Base-by-base conservation (phyloP, 2,888 invertebrate genomes). In the Spicauda simplicius region DNA sequence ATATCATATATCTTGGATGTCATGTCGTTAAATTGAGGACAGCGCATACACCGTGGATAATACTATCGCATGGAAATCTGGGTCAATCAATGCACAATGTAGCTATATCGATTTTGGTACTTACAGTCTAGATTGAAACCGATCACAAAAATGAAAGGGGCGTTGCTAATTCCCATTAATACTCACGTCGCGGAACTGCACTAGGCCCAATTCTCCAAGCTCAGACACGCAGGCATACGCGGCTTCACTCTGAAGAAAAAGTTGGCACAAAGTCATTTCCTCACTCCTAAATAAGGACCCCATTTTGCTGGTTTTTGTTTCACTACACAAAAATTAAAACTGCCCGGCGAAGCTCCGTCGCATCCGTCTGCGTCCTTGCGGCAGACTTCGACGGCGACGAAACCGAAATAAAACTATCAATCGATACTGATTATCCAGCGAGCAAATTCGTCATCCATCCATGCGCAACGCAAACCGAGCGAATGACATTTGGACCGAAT, bases 201-300 rank as follows among this genome's bases (percentile, higher is more conserved):
- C 98, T 72, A 99, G 94, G 64, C 99, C 99, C 74, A 99, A 94
- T 93, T 99, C 99, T 70, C 99, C 99, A 62, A 99, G 95, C 89
- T 99, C 99, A 41, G 99, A 98, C 75, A 99, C 98, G 94, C 99
- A 99, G 71, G 98, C 97, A 94, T 99, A 99, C 18, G 99, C 99
- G 68, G 99, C 98, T 94, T 99, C 99, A 91, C 98, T 98, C 91
- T 99, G 99, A 75, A 99, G 94, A 92, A 99, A 99, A 81, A 99
- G 96, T 93, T 99, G 99, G 95, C 99, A 99, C 90, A 99, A 95
- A 83, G 98, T 97, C 99, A 99, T 99, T 94, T 99, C 98, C 91
- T 99, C 99, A 94, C 99, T 99, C 78, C 99, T 96, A 93, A 99
- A 99, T 86, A 99, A 94, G 85, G 98, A 97, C 88, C 97, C 97